A percentile compares a stretch with the other conserved stretches of the same genome.
These are phyloP conservation scores for Saguinus midas DNA, from an alignment of 2,113 vertebrate genomes.

Conservation along the genomic window DNA sequence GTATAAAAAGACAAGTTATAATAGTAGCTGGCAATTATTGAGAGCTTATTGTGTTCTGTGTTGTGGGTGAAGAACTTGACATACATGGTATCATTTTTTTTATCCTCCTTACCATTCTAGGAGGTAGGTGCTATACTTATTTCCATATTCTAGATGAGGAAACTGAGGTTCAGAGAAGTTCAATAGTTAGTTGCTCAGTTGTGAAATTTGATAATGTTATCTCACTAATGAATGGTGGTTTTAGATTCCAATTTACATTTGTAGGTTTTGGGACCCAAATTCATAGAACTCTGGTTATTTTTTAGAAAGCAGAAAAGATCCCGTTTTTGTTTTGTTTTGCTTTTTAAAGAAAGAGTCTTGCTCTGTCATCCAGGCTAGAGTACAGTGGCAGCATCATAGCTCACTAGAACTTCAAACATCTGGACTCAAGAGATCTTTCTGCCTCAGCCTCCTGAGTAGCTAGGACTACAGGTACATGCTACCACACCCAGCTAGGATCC, in stretches of 20 bases:
- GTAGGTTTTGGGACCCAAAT: neutral
- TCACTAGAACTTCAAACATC: too few species aligned
- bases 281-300: neutral
- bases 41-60: slow-evolving; percentile 5
- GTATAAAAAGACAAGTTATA: slow-evolving; percentile 70
- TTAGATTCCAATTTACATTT: neutral
- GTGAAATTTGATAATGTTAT: neutral
- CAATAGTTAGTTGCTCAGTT: neutral
- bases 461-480: too few species aligned
- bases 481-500: neutral
- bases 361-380: too few species aligned
- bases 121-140: neutral
- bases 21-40: slow-evolving; percentile 51
- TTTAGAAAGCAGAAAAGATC: neutral
- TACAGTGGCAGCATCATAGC: too few species aligned
- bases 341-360: too few species aligned
- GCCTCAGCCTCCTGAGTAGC: too few species aligned
- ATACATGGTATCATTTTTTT: neutral
- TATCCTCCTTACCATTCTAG: neutral
- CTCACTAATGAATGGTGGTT: neutral
- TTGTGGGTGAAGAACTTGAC: neutral
- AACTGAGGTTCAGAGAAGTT: neutral
- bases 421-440: too few species aligned
- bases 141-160: neutral
- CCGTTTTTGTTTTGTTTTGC: too few species aligned